Evolutionary conservation across 2,888 invertebrate species (phyloP).

Genomic region (Hydroisotoma schaefferi): DNA sequence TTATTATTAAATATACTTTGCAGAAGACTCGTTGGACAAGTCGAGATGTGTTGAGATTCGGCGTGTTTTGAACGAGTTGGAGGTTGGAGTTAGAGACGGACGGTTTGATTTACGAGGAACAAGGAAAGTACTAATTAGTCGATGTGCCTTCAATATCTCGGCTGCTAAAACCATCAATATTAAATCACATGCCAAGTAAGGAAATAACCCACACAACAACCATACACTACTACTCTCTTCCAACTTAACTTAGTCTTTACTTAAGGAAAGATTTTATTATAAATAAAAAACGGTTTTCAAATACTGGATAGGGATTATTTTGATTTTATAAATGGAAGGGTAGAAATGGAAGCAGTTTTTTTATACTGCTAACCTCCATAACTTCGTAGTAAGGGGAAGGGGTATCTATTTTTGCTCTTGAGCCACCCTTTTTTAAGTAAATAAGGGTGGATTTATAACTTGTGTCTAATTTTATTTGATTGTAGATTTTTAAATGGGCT

Average conservation of each 20-base stretch:
- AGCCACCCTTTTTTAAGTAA: neutral
- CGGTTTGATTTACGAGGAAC: constrained; percentile 51
- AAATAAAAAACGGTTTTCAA: too few species aligned
- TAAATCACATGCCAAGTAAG: constrained; percentile 62
- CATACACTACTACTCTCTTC: too few species aligned
- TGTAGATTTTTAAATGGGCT: constrained; percentile 33
- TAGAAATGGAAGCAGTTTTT: too few species aligned
- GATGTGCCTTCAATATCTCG: constrained; percentile 68
- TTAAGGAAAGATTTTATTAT: too few species aligned
- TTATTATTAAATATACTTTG: too few species aligned
- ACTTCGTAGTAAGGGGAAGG: too few species aligned
- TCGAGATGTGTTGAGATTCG: constrained; percentile 68
- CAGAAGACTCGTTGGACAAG: constrained; percentile 67
- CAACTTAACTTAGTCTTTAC: too few species aligned
- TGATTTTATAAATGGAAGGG: too few species aligned
- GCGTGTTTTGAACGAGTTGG: constrained; percentile 64
- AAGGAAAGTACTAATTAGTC: constrained; percentile 51
- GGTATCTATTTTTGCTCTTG: too few species aligned
- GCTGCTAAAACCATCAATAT: constrained; percentile 75
- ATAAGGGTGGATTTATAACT: neutral
- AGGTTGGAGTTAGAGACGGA: constrained; percentile 58
- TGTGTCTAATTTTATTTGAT: neutral
- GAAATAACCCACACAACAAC: too few species aligned
- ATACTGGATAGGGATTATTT: too few species aligned
- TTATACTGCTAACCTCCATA: too few species aligned